These are phyloP conservation scores for Drosophila willistoni DNA, from an alignment of 1,140 invertebrate species.

Conservation along the genomic window DNA sequence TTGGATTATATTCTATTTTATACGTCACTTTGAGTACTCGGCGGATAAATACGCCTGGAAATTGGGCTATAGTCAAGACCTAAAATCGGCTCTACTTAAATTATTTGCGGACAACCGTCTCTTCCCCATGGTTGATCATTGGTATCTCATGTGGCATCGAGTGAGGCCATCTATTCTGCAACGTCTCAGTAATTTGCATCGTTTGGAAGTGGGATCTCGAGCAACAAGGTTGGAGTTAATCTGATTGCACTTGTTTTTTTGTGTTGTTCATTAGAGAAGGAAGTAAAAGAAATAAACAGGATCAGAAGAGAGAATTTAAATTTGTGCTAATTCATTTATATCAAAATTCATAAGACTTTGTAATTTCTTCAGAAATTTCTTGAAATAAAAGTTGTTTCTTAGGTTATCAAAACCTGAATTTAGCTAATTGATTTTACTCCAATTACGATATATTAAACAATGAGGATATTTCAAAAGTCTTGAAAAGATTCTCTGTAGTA, in stretches of 20 bases:
- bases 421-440: too few species aligned
- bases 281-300: too few species aligned
- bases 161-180: slow-evolving; percentile 20
- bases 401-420: too few species aligned
- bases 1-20: slow-evolving; percentile 29
- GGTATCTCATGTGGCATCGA: slow-evolving; percentile 44
- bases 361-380: too few species aligned
- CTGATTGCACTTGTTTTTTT: not conserved
- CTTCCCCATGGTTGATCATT: slow-evolving; percentile 24
- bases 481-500: too few species aligned
- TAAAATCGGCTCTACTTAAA: slow-evolving; percentile 27
- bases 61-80: not conserved
- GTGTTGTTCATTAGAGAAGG: too few species aligned
- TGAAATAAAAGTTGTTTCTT: too few species aligned
- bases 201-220: not conserved
- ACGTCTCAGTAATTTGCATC: slow-evolving; percentile 18
- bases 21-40: slow-evolving; percentile 31
- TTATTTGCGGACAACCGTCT: slow-evolving; percentile 24
- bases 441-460: too few species aligned
- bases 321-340: too few species aligned
- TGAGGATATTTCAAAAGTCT: too few species aligned
- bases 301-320: too few species aligned
- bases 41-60: slow-evolving; percentile 26
- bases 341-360: too few species aligned
- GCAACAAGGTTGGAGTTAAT: not conserved